Evolutionary conservation across 2,888 invertebrate species (phyloP).

Genomic region (Archips xylosteana): DNA sequence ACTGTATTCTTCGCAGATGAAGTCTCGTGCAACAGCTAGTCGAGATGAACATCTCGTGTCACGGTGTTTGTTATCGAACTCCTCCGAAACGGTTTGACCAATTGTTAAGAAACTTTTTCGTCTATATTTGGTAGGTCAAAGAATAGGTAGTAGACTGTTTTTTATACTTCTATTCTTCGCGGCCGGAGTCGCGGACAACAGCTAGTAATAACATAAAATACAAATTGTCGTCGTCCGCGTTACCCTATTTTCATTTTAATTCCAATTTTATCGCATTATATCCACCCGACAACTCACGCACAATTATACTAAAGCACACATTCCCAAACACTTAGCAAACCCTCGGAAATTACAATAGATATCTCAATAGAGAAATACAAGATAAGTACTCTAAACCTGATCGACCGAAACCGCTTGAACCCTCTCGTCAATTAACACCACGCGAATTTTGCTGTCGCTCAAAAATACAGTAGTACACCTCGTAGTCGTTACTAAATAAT

Average conservation of each 20-base stretch:
- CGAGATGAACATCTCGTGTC: too few relatives aligned
- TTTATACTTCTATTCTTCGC: too few relatives aligned
- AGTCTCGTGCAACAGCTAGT: too few relatives aligned
- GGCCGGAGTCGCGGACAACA: too few relatives aligned
- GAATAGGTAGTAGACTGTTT: too few relatives aligned
- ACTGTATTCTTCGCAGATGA: too few relatives aligned
- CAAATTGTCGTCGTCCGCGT: background rate
- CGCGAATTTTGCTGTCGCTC: background rate
- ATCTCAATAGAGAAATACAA: slow-evolving; percentile 63
- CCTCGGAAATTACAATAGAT: slow-evolving; percentile 61
- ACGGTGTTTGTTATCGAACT: too few relatives aligned
- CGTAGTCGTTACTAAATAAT: background rate
- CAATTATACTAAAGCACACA: slow-evolving; percentile 46
- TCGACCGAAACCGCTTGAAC: slow-evolving; percentile 34
- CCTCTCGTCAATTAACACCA: slow-evolving; percentile 16
- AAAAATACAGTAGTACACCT: background rate
- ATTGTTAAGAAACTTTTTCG: too few relatives aligned
- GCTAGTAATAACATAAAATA: too few relatives aligned
- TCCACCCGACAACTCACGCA: slow-evolving; percentile 20
- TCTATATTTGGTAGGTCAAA: too few relatives aligned
- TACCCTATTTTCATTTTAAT: background rate
- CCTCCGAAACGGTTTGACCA: too few relatives aligned
- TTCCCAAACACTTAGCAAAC: slow-evolving; percentile 63
- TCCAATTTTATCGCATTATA: background rate
- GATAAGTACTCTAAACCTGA: slow-evolving; percentile 60